Evolutionary conservation across 2,888 invertebrate species (phyloP).

Genomic region (Furcula furcula): DNA sequence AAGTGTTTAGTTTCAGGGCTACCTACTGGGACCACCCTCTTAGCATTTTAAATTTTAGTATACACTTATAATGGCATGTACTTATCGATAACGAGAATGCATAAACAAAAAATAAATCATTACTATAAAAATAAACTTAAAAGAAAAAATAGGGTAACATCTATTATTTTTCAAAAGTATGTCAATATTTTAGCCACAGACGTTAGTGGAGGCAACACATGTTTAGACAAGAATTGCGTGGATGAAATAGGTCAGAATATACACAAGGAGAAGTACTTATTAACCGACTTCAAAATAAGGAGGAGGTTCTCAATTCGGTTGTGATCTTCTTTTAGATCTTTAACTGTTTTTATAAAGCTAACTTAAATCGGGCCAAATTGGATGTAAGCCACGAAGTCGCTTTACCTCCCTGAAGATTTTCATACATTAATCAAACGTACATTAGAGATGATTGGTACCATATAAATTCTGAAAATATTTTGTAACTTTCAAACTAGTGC

Average conservation of each 20-base stretch:
- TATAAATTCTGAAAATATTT: too few species aligned
- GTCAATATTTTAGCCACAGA: conserved; percentile 5
- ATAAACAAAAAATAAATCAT: not conserved
- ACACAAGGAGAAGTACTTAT: conserved; percentile 11
- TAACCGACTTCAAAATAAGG: too few species aligned
- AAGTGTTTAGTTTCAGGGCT: too few species aligned
- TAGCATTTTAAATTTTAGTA: too few species aligned
- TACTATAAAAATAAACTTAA: not conserved
- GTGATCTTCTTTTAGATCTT: conserved; percentile 19
- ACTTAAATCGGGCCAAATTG: conserved; percentile 14
- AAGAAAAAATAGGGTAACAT: not conserved
- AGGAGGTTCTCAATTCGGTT: too few species aligned
- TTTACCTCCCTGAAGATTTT: too few species aligned
- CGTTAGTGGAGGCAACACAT: conserved; percentile 5
- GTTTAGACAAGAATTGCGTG: conserved; percentile 10
- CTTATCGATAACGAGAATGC: not conserved
- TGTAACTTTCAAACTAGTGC: too few species aligned
- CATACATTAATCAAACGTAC: too few species aligned
- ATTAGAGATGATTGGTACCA: too few species aligned
- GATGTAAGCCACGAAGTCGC: too few species aligned
- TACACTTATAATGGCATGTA: too few species aligned
- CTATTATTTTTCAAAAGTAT: conserved; percentile 7
- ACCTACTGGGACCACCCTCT: too few species aligned
- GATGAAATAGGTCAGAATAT: conserved; percentile 18
- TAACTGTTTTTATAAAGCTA: conserved; percentile 12